Base-by-base conservation (phyloP, 2,113 vertebrate genomes). In the Ophiodon elongatus region DNA sequence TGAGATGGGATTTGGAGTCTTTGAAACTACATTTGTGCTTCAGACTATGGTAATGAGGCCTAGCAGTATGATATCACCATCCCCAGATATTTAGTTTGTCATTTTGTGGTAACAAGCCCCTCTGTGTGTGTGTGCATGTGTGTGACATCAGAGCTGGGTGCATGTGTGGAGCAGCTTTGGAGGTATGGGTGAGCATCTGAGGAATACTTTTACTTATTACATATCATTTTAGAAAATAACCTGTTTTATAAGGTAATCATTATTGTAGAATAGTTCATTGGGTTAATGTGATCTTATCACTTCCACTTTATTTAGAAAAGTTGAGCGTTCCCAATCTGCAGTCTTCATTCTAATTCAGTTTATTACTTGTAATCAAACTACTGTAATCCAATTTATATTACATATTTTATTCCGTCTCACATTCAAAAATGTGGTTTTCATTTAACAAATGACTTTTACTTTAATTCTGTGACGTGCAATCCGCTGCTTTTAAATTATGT, bases 51-150 rank as follows among this genome's bases (percentile, higher is more conserved):
- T 93, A 92, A 93, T 90, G 91, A 93, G 85, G 84, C 89, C 86
- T 75, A 82, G 87, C 89, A 78, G 86, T 77, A 89, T 92, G 88
- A 90, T 82, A 88, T 94, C 93, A 91, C 86, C 73, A 63, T 91
- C 71, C 84, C 89, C 90, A 88, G 92, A 93, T 92, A 92, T 95
- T 89, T 90, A 89, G 90, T 87, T 86, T 90, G 88, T 89, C 87
- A 84, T 91, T 90, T 86, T 90, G 88, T 83, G 92, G 87, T 91
- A 83, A 88, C 70, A 78, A 86, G 77, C 78, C 85, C 74, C 78
- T 85, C 71, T 85, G 64, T 37, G 64, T 29, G 64, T 43, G 69
- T 27, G 29, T 89, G 74, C 67, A 66, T 79, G 72, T 86, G 80
- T 83, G 76, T 64, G 64, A 71, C 57, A 41, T 59, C 50, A 70